Conservation (phyloP, 2,113 vertebrate species). For the Protobothrops flavoviridis region DNA sequence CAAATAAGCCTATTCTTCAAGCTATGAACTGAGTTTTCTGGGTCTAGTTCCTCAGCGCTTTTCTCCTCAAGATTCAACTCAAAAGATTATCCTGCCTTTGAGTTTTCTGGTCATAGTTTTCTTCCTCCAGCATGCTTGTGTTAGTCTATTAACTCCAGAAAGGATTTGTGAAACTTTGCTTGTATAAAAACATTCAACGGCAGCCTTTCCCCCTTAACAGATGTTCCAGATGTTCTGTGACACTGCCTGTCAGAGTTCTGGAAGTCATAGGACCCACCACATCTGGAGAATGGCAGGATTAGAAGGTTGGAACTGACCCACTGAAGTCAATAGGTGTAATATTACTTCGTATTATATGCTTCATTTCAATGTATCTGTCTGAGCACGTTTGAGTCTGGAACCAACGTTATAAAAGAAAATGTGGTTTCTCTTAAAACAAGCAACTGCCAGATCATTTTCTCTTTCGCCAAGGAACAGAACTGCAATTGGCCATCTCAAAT, state of each 20-base stretch:
- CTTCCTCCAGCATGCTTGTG: not conserved
- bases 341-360: not conserved
- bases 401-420: not conserved
- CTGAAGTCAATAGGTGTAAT: not conserved
- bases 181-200: not conserved
- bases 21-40: conserved; percentile 22
- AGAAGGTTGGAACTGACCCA: not conserved
- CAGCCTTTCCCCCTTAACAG: not conserved
- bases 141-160: not conserved
- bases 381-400: not conserved
- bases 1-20: conserved; percentile 3
- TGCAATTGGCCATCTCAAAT: not conserved
- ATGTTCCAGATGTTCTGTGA: not conserved
- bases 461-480: not conserved
- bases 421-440: not conserved
- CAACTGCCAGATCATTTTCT: not conserved
- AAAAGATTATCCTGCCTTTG: not conserved
- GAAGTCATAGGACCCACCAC: not conserved
- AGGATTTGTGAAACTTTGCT: not conserved
- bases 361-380: not conserved
- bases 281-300: not conserved
- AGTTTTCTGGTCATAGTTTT: not conserved
- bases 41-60: not conserved
- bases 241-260: not conserved
- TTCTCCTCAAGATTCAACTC: not conserved